Evolutionary conservation across 2,113 vertebrate genomes (phyloP).

Genomic region (Nesogale talazaci): DNA sequence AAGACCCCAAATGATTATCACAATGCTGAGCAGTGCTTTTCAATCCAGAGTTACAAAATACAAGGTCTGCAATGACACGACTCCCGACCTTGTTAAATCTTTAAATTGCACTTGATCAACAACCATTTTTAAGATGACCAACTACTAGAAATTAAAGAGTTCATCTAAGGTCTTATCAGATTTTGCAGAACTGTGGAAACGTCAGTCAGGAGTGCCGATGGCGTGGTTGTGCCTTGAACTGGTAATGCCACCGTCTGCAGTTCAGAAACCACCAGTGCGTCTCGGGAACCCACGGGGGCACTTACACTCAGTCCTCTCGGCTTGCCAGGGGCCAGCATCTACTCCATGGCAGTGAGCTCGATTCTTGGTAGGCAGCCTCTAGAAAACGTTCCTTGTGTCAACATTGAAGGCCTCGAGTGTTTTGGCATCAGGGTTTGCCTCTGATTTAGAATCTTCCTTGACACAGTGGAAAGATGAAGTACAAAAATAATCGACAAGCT

Average conservation of each 20-base stretch:
- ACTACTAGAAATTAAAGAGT: slow-evolving; percentile 6
- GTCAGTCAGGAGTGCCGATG: background rate
- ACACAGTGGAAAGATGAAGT: slow-evolving; percentile 52
- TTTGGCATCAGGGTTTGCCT: slow-evolving; percentile 25
- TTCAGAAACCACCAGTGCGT: too few species aligned
- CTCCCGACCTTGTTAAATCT: background rate
- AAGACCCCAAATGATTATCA: too few species aligned
- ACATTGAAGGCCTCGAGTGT: background rate
- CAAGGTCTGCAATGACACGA: too few species aligned
- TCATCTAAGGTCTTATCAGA: background rate
- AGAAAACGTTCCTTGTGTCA: slow-evolving; percentile 20
- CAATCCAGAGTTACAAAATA: too few species aligned
- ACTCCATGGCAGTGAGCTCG: too few species aligned
- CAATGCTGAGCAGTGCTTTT: too few species aligned
- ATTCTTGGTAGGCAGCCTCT: too few species aligned
- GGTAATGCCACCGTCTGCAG: too few species aligned
- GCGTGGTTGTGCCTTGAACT: too few species aligned
- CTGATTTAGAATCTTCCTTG: slow-evolving; percentile 37
- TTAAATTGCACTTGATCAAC: slow-evolving; percentile 37
- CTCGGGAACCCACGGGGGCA: too few species aligned
- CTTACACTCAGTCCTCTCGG: too few species aligned
- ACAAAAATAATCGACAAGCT: background rate
- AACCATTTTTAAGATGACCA: slow-evolving; percentile 27
- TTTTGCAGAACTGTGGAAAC: background rate
- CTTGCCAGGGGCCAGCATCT: too few species aligned